phyloP scores from a whole-genome alignment of 2,888 invertebrate species.

The Drosophila phalerata region DNA sequence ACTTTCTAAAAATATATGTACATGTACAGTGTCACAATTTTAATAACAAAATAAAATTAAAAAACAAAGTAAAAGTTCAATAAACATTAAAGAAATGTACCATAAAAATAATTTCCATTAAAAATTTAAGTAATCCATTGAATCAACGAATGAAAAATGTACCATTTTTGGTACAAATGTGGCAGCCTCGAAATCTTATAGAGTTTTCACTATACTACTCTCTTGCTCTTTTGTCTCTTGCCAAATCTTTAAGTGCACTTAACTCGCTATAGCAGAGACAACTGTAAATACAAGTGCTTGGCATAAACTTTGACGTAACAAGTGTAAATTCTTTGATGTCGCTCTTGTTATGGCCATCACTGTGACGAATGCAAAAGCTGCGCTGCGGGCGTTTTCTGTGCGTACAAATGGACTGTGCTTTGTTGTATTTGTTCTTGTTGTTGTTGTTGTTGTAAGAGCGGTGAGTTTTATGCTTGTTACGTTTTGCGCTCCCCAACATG shows the following conservation, averaged over 20 bases:
- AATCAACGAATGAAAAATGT: too few relatives aligned
- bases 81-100: too few relatives aligned
- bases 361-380: conserved; percentile 40
- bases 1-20: too few relatives aligned
- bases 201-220: conserved; percentile 2
- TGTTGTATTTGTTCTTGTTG: conserved; percentile 7
- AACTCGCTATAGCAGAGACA: background rate
- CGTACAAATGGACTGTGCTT: conserved; percentile 1
- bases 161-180: background rate
- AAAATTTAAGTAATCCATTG: too few relatives aligned
- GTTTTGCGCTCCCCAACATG: conserved; percentile 34
- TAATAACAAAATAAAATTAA: too few relatives aligned
- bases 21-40: too few relatives aligned
- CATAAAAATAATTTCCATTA: too few relatives aligned
- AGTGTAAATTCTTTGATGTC: conserved; percentile 18
- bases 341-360: conserved; percentile 38
- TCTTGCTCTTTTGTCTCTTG: background rate
- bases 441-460: conserved; percentile 32
- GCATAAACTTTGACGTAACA: conserved; percentile 25
- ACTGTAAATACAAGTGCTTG: conserved; percentile 17
- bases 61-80: too few relatives aligned
- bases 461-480: conserved; percentile 50
- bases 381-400: conserved; percentile 30
- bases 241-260: conserved; percentile 9
- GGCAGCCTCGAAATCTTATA: background rate